Percentiles rank a stretch among this genome's conserved stretches.
These are phyloP conservation scores for Fundulus diaphanus DNA, from an alignment of 2,797 vertebrate species.

Conservation along the genomic window DNA sequence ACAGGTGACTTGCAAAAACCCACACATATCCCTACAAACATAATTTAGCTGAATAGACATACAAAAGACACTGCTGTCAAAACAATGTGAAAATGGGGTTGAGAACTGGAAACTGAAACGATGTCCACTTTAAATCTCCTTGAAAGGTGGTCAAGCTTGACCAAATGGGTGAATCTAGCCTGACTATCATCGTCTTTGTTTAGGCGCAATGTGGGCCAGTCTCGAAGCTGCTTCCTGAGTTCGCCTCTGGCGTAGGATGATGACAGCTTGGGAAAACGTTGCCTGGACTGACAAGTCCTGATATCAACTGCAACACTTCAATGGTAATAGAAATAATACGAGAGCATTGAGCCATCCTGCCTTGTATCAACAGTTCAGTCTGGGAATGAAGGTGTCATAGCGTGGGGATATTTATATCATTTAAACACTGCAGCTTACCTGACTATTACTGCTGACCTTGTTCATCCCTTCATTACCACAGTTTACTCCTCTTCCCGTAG, in stretches of 20 bases:
- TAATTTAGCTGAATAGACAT: not conserved
- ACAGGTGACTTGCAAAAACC: not conserved
- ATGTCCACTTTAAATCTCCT: not conserved
- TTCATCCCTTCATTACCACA: not conserved
- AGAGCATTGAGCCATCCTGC: not conserved
- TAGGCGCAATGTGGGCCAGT: not conserved
- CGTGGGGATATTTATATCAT: not conserved
- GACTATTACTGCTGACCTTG: not conserved
- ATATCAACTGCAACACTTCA: not conserved
- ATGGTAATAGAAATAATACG: not conserved
- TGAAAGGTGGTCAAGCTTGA: not conserved
- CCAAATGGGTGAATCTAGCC: not conserved
- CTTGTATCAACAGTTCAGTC: not conserved
- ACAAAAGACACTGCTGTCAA: not conserved
- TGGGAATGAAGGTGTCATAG: not conserved
- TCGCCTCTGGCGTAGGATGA: not conserved
- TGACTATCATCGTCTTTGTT: not conserved
- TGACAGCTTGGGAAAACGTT: not conserved
- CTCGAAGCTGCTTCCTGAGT: not conserved
- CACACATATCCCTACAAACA: not conserved
- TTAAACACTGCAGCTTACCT: not conserved
- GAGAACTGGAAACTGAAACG: not conserved
- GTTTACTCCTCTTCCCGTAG: not conserved
- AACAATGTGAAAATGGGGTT: not conserved
- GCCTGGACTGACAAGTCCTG: not conserved